Evolutionary conservation across 1,140 invertebrate genomes (phyloP).

Genomic region (Trypoxylus dichotomus): DNA sequence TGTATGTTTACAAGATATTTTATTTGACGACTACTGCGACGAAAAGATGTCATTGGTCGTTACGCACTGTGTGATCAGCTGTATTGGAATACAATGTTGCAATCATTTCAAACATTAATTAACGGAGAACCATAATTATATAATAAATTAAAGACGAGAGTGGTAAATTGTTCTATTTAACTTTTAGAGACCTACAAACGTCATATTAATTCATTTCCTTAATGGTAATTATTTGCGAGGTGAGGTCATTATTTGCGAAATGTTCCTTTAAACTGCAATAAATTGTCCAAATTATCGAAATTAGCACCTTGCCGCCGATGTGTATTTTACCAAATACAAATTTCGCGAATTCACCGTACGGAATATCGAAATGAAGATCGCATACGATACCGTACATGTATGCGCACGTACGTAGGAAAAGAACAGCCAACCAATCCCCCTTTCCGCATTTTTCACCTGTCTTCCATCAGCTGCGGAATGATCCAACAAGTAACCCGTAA

Average conservation of each 20-base stretch:
- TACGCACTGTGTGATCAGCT: not conserved
- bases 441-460: not conserved
- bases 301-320: not conserved
- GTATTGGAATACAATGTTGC: not conserved
- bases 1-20: no score
- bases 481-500: not conserved
- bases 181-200: not conserved
- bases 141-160: not conserved
- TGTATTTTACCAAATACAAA: not conserved
- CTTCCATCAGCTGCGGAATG: not conserved
- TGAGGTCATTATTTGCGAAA: not conserved
- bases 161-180: not conserved
- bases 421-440: not conserved
- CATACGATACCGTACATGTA: not conserved
- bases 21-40: no score
- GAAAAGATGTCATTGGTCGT: not conserved
- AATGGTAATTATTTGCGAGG: not conserved
- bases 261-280: not conserved
- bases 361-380: not conserved
- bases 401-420: not conserved
- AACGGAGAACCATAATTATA: not conserved
- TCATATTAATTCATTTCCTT: not conserved
- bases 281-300: not conserved
- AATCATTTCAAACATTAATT: not conserved
- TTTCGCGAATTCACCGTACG: not conserved